phyloP scores from a whole-genome alignment of 2,888 invertebrate genomes.

The Anaspis maculata region DNA sequence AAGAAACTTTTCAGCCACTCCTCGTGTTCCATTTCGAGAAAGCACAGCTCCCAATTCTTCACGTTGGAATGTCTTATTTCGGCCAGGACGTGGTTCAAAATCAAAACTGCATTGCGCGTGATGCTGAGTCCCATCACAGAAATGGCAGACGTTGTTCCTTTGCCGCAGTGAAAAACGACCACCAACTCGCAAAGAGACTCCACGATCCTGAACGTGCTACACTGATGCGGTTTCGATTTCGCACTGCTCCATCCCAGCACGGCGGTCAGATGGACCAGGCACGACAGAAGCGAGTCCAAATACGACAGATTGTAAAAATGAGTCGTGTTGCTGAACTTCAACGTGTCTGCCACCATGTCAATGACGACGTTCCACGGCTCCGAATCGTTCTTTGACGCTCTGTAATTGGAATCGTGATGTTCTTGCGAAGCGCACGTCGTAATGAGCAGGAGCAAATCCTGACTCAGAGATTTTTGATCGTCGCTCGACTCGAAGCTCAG shows the following conservation, averaged over 20 bases:
- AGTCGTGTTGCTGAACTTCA: constrained; percentile 45
- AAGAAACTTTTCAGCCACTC: constrained; percentile 38
- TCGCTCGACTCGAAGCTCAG: constrained; percentile 28
- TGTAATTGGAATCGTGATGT: constrained; percentile 24
- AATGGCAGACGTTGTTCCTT: constrained; percentile 42
- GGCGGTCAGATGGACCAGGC: constrained; percentile 45
- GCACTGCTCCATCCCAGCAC: constrained; percentile 42
- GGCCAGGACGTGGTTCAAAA: constrained; percentile 46
- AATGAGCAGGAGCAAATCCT: constrained; percentile 36
- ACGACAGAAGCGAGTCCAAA: constrained; percentile 44
- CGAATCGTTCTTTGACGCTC: constrained; percentile 5
- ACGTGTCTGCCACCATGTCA: constrained; percentile 42
- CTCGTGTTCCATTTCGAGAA: constrained; percentile 26
- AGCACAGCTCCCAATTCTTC: constrained; percentile 38
- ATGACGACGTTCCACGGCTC: constrained; percentile 42
- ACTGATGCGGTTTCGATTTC: constrained; percentile 25
- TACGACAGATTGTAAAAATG: constrained; percentile 51
- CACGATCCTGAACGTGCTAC: constrained; percentile 38
- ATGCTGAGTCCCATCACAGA: constrained; percentile 51
- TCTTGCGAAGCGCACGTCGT: constrained; percentile 34
- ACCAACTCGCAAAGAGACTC: constrained; percentile 44
- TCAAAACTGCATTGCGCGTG: constrained; percentile 45
- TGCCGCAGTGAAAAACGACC: constrained; percentile 45
- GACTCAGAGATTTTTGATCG: constrained; percentile 29
- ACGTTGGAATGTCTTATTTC: constrained; percentile 43